Percentiles rank a stretch among this genome's conserved stretches.
Evolutionary conservation across 2,113 vertebrate species (phyloP).

Genomic region (Xiphophorus hellerii): DNA sequence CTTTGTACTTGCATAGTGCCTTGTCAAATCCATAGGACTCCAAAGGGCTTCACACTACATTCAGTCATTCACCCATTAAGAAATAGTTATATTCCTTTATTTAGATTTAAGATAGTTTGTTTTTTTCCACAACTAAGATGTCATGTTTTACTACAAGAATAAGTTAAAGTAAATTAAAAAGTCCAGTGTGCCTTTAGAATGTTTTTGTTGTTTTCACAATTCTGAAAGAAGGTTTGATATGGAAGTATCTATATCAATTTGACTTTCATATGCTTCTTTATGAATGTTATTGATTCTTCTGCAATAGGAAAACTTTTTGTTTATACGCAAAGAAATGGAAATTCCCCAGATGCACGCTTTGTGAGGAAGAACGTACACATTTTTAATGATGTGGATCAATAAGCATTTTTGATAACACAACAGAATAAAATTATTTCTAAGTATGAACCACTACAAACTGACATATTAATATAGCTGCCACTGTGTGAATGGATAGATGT

Average conservation of each 20-base stretch:
- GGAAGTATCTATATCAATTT: background rate
- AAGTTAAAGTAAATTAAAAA: background rate
- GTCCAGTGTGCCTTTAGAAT: background rate
- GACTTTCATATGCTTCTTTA: background rate
- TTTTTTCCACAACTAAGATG: background rate
- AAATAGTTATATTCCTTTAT: too few relatives aligned
- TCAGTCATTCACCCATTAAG: too few relatives aligned
- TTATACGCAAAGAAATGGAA: background rate
- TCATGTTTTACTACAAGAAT: background rate
- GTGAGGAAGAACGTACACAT: background rate
- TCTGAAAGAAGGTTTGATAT: background rate
- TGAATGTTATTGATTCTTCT: background rate
- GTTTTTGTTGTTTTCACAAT: background rate
- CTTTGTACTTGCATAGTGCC: too few relatives aligned
- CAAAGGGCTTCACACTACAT: too few relatives aligned
- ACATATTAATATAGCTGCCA: background rate
- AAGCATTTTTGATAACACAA: background rate
- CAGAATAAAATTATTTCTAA: background rate
- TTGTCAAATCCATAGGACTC: too few relatives aligned
- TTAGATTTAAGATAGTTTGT: background rate
- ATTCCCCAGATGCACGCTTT: background rate
- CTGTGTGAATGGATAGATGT: background rate
- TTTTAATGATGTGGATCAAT: background rate
- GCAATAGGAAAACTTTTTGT: background rate
- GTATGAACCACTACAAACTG: background rate